Conservation (phyloP, 2,797 vertebrate genomes). For the Danio albolineatus region DNA sequence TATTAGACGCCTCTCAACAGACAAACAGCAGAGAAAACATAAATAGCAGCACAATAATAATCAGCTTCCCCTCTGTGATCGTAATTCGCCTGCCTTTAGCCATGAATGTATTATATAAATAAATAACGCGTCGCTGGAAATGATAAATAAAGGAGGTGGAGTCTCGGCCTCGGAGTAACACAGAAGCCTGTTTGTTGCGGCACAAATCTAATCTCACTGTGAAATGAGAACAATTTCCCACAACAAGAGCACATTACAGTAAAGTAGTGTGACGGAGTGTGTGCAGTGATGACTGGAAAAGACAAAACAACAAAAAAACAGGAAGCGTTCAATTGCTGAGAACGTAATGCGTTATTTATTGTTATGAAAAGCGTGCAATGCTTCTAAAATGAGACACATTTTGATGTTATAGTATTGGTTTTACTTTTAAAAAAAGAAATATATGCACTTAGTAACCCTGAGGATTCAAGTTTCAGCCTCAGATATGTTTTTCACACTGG, state of each 20-base stretch:
- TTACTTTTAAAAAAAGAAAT: background rate
- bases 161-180: background rate
- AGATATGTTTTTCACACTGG: too few species aligned
- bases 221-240: constrained; percentile 31
- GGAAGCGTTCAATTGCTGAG: background rate
- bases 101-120: constrained; percentile 49
- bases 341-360: background rate
- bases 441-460: background rate
- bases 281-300: background rate
- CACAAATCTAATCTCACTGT: constrained; percentile 49
- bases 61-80: constrained; percentile 76
- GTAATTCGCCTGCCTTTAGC: constrained; percentile 75
- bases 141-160: constrained; percentile 70
- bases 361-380: constrained; percentile 6
- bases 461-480: background rate
- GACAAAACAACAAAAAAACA: background rate
- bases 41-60: constrained; percentile 74
- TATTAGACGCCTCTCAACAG: background rate
- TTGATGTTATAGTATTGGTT: background rate
- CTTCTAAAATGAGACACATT: background rate
- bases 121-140: constrained; percentile 76
- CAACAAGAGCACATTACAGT: constrained; percentile 32
- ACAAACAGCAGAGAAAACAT: constrained; percentile 57
- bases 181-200: constrained; percentile 28
- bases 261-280: constrained; percentile 18